phyloP scores from a whole-genome alignment of 2,888 invertebrate genomes.

The Tipula lateralis region DNA sequence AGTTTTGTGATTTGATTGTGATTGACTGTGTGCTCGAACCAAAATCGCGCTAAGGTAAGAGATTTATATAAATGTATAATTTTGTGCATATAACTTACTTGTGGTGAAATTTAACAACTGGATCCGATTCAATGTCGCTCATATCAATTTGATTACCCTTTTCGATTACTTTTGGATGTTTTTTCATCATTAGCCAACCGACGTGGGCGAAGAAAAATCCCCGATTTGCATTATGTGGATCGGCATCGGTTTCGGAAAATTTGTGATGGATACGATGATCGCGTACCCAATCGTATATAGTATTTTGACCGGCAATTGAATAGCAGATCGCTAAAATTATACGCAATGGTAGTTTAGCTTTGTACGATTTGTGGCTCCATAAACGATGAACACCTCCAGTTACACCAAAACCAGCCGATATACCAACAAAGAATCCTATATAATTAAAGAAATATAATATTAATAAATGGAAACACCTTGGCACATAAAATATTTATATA shows the following conservation, averaged over 20 bases:
- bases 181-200: slow-evolving; percentile 87
- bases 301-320: slow-evolving; percentile 68
- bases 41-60: not conserved
- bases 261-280: slow-evolving; percentile 78
- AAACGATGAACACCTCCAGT: slow-evolving; percentile 65
- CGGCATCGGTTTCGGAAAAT: slow-evolving; percentile 76
- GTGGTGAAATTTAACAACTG: slow-evolving; percentile 71
- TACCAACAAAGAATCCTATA: slow-evolving; percentile 54
- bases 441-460: slow-evolving; percentile 36
- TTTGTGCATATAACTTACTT: slow-evolving; percentile 53
- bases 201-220: slow-evolving; percentile 92
- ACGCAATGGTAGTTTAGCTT: slow-evolving; percentile 59
- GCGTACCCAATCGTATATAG: slow-evolving; percentile 80
- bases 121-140: slow-evolving; percentile 72
- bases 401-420: slow-evolving; percentile 60
- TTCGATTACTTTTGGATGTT: slow-evolving; percentile 76
- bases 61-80: not conserved
- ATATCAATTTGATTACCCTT: slow-evolving; percentile 78
- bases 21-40: not conserved
- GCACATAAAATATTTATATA: not conserved
- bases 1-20: not conserved
- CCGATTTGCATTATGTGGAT: slow-evolving; percentile 73
- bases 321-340: slow-evolving; percentile 57
- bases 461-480: not conserved
- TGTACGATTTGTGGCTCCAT: slow-evolving; percentile 65